Percentiles rank a stretch among this genome's conserved stretches.
Evolutionary conservation across 2,888 invertebrate genomes (phyloP).

Genomic region (Sphaeridia pumilis): DNA sequence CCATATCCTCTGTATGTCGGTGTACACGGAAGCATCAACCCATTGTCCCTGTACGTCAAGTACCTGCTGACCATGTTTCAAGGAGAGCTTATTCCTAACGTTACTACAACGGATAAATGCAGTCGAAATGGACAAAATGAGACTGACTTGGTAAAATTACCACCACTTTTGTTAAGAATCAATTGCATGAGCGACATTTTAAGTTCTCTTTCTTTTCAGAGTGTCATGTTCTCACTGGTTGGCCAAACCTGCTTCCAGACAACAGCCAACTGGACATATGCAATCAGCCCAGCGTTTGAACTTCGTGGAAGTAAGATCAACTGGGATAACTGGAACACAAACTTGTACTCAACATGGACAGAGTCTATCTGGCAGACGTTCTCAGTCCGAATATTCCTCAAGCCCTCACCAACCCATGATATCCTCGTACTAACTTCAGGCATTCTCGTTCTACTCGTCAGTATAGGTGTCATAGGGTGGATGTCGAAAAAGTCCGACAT

Average conservation of each 20-base stretch:
- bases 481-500: slow-evolving; percentile 31
- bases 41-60: slow-evolving; percentile 49
- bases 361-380: slow-evolving; percentile 72
- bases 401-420: slow-evolving; percentile 50
- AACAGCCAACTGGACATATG: slow-evolving; percentile 60
- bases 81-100: slow-evolving; percentile 36
- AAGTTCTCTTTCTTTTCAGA: slow-evolving; percentile 2
- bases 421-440: slow-evolving; percentile 47
- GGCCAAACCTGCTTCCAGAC: slow-evolving; percentile 60
- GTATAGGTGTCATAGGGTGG: slow-evolving; percentile 43
- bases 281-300: slow-evolving; percentile 68
- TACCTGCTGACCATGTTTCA: slow-evolving; percentile 52
- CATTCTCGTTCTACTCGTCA: slow-evolving; percentile 43
- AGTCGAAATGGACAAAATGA: slow-evolving; percentile 38
- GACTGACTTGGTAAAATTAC: neutral
- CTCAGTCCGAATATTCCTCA: slow-evolving; percentile 63
- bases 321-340: slow-evolving; percentile 56
- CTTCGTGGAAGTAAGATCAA: slow-evolving; percentile 33
- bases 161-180: neutral
- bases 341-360: slow-evolving; percentile 72
- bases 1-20: slow-evolving; percentile 51
- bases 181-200: no score
- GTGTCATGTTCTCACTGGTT: slow-evolving; percentile 14
- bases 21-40: slow-evolving; percentile 43
- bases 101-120: slow-evolving; percentile 42